Evolutionary conservation across 2,888 invertebrate genomes (phyloP), one percentile per base, ranked within the genome.

Genomic region (Cephus pygmeus): DNA sequence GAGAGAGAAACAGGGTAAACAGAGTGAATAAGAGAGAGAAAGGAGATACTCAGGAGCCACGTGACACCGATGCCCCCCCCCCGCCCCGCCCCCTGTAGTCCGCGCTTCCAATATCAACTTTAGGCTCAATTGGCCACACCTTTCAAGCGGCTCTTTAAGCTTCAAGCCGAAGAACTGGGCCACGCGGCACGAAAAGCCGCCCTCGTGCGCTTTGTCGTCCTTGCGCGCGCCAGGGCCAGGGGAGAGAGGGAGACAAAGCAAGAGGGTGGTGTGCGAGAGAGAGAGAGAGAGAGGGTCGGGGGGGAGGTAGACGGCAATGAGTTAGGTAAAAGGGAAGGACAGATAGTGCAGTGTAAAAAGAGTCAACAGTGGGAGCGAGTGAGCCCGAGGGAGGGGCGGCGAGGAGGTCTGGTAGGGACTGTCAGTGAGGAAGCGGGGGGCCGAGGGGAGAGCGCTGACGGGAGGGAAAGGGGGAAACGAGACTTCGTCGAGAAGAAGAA

Each of bases 181-280:
- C 56, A 56, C 56, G 56, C 56, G 56, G 56, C 56, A 56, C 56
- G 15, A 56, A 56, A 56, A 56, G 56, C 23, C 56, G 56, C 56
- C 56, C 56, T 23, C 56, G 56, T 15, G 56, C 56, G 56, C 56
- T 56, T 56, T 56, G 56, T 56, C 56, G 56, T 56, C 56, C 56
- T 56, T 56, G 56, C 56, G 56, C 75, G 69, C n/a, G 77, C 56
- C 36, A 56, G 69, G 76, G 75, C 76, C 71, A n/a, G 71, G 74
- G 33, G 74, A 73, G 76, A 73, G 79, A 78, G 36, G 77, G 30
- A 12, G 71, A 71, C 15, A 3, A 23, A 0, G 12, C n/a, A 9
- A 11, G 71, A 71, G 33, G 71, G 71, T 33, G 71, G 71, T 15
- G 71, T 9, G 71, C 30, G 71, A 31, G 71, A 1, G 9, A 11